phyloP scores from a whole-genome alignment of 2,797 vertebrate species.

The Distichodus sexfasciatus region DNA sequence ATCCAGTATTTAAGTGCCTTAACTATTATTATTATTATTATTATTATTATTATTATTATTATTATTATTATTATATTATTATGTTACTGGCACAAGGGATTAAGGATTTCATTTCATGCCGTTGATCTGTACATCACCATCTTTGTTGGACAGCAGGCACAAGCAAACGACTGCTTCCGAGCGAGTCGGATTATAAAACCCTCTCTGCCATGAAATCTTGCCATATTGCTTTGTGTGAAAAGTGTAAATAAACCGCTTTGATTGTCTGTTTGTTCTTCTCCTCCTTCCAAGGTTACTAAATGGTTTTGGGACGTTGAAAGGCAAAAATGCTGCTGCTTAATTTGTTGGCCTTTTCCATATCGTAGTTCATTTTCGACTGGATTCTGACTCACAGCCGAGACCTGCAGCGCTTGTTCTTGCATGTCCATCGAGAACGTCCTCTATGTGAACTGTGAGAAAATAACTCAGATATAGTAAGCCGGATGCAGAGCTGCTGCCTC shows the following conservation, averaged over 20 bases:
- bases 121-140: not conserved
- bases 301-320: conserved; percentile 85
- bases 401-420: conserved; percentile 96
- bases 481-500: conserved; percentile 93
- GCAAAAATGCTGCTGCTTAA: conserved; percentile 96
- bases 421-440: conserved; percentile 97
- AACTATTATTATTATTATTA: conserved; percentile 2
- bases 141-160: not conserved
- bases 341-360: conserved; percentile 89
- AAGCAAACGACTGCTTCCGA: conserved; percentile 8
- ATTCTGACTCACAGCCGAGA: conserved; percentile 89
- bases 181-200: conserved; percentile 20
- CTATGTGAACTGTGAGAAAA: conserved; percentile 98
- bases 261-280: conserved; percentile 56
- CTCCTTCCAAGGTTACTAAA: conserved; percentile 76
- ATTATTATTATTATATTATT: conserved; percentile 9
- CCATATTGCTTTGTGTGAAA: conserved; percentile 27
- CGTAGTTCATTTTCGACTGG: conserved; percentile 79
- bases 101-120: not conserved
- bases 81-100: not conserved
- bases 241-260: conserved; percentile 52
- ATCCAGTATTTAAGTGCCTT: not conserved
- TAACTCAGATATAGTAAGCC: conserved; percentile 93
- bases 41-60: conserved; percentile 5
- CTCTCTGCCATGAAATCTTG: conserved; percentile 23